Evolutionary conservation across 30 jellyfish, hydroid and myxozoan species (phyloP), one percentile per base, ranked within the genome.

Genomic region (Hydractinia echinata): DNA sequence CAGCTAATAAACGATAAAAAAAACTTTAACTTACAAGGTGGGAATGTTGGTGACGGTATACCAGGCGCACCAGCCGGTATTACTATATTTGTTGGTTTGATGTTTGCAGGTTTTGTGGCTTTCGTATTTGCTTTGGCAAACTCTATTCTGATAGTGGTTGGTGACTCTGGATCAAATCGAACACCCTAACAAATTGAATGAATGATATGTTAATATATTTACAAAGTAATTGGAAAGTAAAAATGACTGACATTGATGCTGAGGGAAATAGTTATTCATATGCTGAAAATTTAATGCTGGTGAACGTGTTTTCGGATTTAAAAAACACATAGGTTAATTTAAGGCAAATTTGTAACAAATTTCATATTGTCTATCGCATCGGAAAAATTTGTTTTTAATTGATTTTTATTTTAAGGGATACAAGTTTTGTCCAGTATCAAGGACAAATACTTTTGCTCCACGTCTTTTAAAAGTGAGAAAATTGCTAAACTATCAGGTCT

Each of bases 81-180:
- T 9, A 88, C 88, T 19, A 87, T 72, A 4, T 70, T 74, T 51
- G 85, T 69, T 60, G 96, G 96, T 66, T 81, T 79, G 44, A 86
- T 51, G 19, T 84, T 82, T 4, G 69, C 81, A 9, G 95, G 98
- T 60, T 91, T 91, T 8, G 98, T 73, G 4, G 87, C 95, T 80
- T 91, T 91, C n/a, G 98, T 91, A 61, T 91, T 91, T 8, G 98
- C 98, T 76, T 91, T 91, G 4, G 98, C 98, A 74, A 91, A 86
- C 64, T 91, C 98, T 49, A 91, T 91, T 56, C 98, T 83, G 21
- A 91, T 82, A 3, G 98, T 83, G 14, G 96, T 91, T 51, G 95
- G 90, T 4, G 76, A 54, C 58, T 91, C 98, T 4, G 98, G 98
- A 55, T 91, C 98, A 61, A 91, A 91, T 18, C 98, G 91, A 39